phyloP scores from a whole-genome alignment of 2,888 invertebrate species.

The Sarcophaga rosellei region DNA sequence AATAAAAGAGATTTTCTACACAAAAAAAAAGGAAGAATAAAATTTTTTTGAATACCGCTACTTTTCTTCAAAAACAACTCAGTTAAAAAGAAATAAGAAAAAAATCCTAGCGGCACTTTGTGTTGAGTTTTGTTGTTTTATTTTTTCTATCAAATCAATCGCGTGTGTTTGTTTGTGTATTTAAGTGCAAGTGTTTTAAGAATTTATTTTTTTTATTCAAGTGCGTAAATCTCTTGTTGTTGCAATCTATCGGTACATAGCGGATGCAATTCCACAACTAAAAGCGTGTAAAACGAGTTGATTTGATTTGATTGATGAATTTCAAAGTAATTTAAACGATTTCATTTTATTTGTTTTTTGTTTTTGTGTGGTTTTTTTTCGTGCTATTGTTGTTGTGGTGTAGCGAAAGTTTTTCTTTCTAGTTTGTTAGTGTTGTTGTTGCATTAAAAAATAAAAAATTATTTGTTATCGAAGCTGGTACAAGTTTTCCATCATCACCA shows the following conservation, averaged over 20 bases:
- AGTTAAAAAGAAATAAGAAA: too few species aligned
- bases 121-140: too few species aligned
- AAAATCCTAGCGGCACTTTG: too few species aligned
- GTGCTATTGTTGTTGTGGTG: conserved; percentile 35
- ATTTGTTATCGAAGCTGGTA: not conserved
- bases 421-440: not conserved
- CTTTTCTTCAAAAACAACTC: not conserved
- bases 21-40: not conserved
- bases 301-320: conserved; percentile 8
- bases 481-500: conserved; percentile 39
- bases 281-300: conserved; percentile 46
- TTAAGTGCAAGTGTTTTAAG: not conserved
- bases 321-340: conserved; percentile 48
- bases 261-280: conserved; percentile 17
- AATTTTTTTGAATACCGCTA: not conserved
- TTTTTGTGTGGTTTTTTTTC: conserved; percentile 14
- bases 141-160: too few species aligned
- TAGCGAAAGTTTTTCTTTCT: conserved; percentile 54
- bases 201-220: not conserved
- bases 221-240: conserved; percentile 23
- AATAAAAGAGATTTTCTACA: not conserved
- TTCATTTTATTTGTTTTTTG: conserved; percentile 10
- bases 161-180: not conserved
- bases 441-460: not conserved
- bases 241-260: not conserved